Evolutionary conservation across 2,888 invertebrate species (phyloP).

Genomic region (Germaria angustata): DNA sequence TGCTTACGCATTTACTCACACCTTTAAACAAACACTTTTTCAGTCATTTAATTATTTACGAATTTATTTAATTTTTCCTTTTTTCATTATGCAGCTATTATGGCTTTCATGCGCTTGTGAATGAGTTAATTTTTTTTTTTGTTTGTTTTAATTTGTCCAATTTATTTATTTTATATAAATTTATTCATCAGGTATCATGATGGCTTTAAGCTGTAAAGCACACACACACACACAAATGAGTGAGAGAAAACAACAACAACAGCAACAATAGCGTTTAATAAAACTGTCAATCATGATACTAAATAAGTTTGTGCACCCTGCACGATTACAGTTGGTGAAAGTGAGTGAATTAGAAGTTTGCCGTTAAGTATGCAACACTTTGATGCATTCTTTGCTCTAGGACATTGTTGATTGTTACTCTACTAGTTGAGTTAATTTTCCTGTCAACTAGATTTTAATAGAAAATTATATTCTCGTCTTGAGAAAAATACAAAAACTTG

Average conservation of each 20-base stretch:
- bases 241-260: not conserved
- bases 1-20: slow-evolving; percentile 1
- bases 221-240: not conserved
- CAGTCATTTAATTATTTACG: slow-evolving; percentile 34
- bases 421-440: too few relatives aligned
- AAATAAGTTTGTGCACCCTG: not conserved
- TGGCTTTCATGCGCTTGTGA: not conserved
- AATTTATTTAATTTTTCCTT: not conserved
- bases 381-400: not conserved
- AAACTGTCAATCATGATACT: slow-evolving; percentile 56
- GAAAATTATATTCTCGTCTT: too few relatives aligned
- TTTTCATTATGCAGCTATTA: not conserved
- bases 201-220: slow-evolving; percentile 15
- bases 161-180: slow-evolving; percentile 21
- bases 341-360: not conserved
- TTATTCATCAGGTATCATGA: slow-evolving; percentile 47
- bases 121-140: not conserved
- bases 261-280: not conserved
- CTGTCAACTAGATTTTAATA: too few relatives aligned
- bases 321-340: not conserved
- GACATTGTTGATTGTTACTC: too few relatives aligned
- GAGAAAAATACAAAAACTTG: too few relatives aligned
- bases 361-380: not conserved
- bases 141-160: slow-evolving; percentile 13
- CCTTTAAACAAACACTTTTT: slow-evolving; percentile 2